These are phyloP conservation scores for Sarcophaga carnaria DNA, from an alignment of 2,888 invertebrate genomes.

Conservation along the genomic window DNA sequence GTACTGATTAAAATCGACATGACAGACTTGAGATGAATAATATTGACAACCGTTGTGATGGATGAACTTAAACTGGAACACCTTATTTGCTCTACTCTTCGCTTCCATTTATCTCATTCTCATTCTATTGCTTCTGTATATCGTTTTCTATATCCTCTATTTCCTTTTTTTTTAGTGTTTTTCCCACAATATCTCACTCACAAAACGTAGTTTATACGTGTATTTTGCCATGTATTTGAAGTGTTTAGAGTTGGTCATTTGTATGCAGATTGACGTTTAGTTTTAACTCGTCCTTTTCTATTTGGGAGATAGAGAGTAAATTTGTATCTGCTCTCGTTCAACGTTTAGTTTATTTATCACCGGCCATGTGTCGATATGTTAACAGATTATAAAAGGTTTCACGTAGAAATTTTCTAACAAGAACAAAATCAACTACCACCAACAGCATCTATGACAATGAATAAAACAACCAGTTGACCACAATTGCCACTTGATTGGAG, in stretches of 20 bases:
- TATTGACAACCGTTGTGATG: slow-evolving; percentile 60
- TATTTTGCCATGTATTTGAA: slow-evolving; percentile 19
- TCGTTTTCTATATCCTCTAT: not conserved
- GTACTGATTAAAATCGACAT: slow-evolving; percentile 60
- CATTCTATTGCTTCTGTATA: no score
- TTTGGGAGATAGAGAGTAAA: not conserved
- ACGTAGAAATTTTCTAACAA: not conserved
- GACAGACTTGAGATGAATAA: slow-evolving; percentile 62
- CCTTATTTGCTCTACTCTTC: slow-evolving; percentile 39
- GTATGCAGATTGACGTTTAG: slow-evolving; percentile 59
- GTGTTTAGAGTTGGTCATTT: slow-evolving; percentile 50
- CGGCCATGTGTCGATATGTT: no score
- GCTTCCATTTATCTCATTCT: not conserved
- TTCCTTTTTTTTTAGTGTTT: not conserved
- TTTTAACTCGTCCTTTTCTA: not conserved
- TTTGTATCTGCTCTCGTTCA: slow-evolving; percentile 19
- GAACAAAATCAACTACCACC: not conserved
- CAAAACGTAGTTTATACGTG: not conserved
- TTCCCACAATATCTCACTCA: not conserved
- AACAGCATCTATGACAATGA: not conserved
- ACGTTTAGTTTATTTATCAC: slow-evolving; percentile 13
- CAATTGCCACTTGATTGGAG: slow-evolving; percentile 3
- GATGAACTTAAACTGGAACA: slow-evolving; percentile 66
- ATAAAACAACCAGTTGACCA: not conserved
- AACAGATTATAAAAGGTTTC: not conserved